These are phyloP conservation scores for Melanerpes aurifrons DNA, from an alignment of 2,113 vertebrate species.

Conservation along the genomic window DNA sequence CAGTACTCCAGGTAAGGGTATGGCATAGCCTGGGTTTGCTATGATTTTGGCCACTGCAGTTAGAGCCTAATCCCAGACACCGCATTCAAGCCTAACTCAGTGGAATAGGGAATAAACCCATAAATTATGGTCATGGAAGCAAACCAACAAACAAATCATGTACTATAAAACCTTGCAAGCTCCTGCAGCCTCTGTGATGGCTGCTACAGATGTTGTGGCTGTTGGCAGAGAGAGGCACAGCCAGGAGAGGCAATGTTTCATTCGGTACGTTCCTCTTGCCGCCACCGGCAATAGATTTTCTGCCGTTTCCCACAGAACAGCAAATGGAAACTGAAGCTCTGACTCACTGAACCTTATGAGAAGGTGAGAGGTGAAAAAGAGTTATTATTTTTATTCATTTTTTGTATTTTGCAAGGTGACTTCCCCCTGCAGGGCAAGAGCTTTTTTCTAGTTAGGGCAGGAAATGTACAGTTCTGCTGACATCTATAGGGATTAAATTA, in stretches of 20 bases:
- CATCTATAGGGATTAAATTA: background rate
- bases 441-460: background rate
- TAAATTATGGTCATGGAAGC: background rate
- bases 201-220: background rate
- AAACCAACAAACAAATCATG: background rate
- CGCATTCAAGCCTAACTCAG: background rate
- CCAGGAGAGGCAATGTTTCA: background rate
- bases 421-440: background rate
- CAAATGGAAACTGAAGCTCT: conserved; percentile 9
- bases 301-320: conserved; percentile 26
- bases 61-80: background rate
- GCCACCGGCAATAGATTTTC: conserved; percentile 7
- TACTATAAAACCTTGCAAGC: background rate
- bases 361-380: conserved; percentile 6
- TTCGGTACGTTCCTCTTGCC: background rate
- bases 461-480: background rate
- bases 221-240: background rate
- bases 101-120: background rate
- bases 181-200: background rate
- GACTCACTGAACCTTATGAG: background rate
- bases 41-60: background rate
- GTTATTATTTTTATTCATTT: no score
- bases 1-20: no score
- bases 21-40: no score
- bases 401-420: no score